Evolutionary conservation across 2,888 invertebrate species (phyloP).

Genomic region (Drosophila parthenogenetica): DNA sequence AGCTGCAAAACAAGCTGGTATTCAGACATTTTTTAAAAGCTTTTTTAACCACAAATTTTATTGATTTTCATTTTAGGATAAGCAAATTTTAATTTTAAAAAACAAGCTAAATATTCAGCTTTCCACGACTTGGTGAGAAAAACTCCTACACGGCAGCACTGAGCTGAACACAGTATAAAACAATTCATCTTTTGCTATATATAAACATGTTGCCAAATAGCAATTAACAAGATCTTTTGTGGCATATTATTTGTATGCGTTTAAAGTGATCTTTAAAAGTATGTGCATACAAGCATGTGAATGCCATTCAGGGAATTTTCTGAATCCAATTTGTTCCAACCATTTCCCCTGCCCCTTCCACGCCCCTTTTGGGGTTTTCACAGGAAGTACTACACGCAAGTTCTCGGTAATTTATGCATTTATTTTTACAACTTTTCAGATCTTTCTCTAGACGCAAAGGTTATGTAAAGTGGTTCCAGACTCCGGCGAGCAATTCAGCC

Average conservation of each 20-base stretch:
- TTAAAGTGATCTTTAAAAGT: constrained; percentile 56
- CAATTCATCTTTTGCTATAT: constrained; percentile 6
- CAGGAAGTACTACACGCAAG: constrained; percentile 27
- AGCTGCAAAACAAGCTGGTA: too few species aligned
- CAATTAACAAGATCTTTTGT: constrained; percentile 58
- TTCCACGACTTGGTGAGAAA: too few species aligned
- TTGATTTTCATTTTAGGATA: too few species aligned
- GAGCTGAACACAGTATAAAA: neutral
- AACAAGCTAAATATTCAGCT: too few species aligned
- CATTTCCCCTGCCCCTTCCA: too few species aligned
- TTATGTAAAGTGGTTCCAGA: neutral
- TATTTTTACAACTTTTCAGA: constrained; percentile 9
- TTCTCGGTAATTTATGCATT: constrained; percentile 20
- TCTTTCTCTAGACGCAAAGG: constrained; percentile 1
- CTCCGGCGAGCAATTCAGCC: neutral
- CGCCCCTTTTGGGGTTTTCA: constrained; percentile 20
- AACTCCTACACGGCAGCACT: too few species aligned
- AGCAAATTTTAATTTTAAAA: too few species aligned
- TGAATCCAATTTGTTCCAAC: constrained; percentile 18
- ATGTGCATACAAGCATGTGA: constrained; percentile 10
- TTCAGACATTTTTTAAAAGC: too few species aligned
- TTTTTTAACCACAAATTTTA: too few species aligned
- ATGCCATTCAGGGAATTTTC: constrained; percentile 36
- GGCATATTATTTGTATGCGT: constrained; percentile 43
- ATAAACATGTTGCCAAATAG: constrained; percentile 21